phyloP scores from a whole-genome alignment of 2,888 invertebrate species.

The Leucania comma region DNA sequence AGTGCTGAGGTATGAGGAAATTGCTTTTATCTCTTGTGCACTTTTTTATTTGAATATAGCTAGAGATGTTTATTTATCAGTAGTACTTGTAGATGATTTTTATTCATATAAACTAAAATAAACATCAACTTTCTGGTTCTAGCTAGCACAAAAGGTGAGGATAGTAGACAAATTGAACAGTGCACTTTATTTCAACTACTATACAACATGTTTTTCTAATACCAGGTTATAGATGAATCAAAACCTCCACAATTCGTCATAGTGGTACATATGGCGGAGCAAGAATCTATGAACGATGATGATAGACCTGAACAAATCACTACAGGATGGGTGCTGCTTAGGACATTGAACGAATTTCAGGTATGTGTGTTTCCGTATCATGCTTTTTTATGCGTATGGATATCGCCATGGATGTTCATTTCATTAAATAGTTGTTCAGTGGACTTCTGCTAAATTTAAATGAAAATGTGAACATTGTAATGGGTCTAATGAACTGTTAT shows the following conservation, averaged over 20 bases:
- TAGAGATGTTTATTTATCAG: constrained; percentile 34
- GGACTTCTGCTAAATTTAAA: no score
- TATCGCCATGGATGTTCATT: not conserved
- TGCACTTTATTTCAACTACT: constrained; percentile 16
- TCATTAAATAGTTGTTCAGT: no score
- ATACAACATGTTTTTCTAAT: constrained; percentile 31
- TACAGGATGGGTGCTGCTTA: constrained; percentile 88
- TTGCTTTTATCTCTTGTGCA: constrained; percentile 5
- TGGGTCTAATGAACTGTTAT: not conserved
- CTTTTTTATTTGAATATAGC: constrained; percentile 7
- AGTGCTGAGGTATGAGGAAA: constrained; percentile 92
- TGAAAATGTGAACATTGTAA: no score
- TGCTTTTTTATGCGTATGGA: not conserved
- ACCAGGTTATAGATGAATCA: constrained; percentile 91
- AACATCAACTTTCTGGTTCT: constrained; percentile 48
- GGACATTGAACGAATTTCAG: constrained; percentile 92
- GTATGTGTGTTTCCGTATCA: constrained; percentile 71
- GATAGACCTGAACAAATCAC: constrained; percentile 89
- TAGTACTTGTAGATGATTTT: constrained; percentile 21
- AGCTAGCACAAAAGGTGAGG: constrained; percentile 56
- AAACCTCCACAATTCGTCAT: constrained; percentile 94
- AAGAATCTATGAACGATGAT: constrained; percentile 87
- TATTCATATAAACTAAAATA: constrained; percentile 36
- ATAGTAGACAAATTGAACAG: constrained; percentile 42
- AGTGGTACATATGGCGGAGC: constrained; percentile 94